Conservation (phyloP, 2,113 vertebrate species). For the Paradisaea rubra region DNA sequence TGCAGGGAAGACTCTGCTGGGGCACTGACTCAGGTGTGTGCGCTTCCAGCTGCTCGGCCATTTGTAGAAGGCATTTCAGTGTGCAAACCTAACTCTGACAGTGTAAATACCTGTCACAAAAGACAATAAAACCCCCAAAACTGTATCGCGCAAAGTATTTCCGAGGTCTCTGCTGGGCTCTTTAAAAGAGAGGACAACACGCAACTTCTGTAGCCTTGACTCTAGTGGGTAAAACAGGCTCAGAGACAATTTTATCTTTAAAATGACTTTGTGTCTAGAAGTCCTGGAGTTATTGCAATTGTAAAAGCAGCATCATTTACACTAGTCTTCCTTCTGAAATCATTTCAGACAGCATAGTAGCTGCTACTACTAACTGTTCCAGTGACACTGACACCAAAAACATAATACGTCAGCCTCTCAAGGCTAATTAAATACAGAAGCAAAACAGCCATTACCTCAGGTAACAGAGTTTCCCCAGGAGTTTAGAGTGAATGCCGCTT, state of each 20-base stretch:
- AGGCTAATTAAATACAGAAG: background rate
- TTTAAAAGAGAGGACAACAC: background rate
- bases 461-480: background rate
- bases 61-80: background rate
- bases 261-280: background rate
- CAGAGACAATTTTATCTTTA: background rate
- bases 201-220: background rate
- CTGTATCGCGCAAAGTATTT: background rate
- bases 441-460: background rate
- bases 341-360: background rate
- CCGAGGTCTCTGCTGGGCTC: background rate
- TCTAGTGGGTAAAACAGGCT: background rate
- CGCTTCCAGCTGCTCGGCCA: rapidly evolving
- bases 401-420: background rate
- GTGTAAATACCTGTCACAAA: background rate
- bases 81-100: background rate
- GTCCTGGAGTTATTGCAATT: background rate
- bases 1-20: background rate
- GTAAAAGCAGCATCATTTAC: background rate
- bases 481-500: background rate
- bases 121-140: background rate
- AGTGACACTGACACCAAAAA: background rate
- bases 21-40: background rate
- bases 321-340: background rate
- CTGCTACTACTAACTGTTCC: background rate